phyloP scores from a whole-genome alignment of 37 sponge, comb jelly and placozoan species.

The Axinella damicornis region DNA sequence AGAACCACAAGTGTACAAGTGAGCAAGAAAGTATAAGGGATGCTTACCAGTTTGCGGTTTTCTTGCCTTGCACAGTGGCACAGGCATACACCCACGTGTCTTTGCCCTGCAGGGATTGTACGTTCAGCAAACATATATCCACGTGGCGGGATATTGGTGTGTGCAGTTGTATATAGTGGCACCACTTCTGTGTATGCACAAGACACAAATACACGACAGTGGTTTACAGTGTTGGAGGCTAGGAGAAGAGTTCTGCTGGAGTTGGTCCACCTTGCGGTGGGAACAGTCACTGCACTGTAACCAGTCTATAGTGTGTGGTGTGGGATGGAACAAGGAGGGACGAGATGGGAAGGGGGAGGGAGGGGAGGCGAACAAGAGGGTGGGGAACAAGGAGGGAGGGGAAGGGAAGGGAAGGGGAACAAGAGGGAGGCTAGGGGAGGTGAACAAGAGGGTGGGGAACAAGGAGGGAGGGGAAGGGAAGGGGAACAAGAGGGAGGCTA shows the following conservation, averaged over 20 bases:
- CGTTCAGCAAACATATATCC: not conserved
- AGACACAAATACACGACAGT: not conserved
- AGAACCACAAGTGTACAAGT: slow-evolving; percentile 32
- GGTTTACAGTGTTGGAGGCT: slow-evolving; percentile 44
- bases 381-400: not conserved
- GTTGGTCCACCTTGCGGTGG: not conserved
- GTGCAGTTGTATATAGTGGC: too few species aligned
- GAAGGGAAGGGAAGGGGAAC: not conserved
- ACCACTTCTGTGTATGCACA: not conserved
- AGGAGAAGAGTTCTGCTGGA: not conserved
- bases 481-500: too few species aligned
- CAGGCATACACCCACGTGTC: slow-evolving; percentile 26
- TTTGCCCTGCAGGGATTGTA: not conserved
- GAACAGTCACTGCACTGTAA: not conserved
- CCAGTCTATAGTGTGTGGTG: not conserved
- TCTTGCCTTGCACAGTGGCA: not conserved
- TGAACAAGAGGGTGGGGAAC: too few species aligned
- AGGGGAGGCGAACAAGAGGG: not conserved
- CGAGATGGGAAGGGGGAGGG: not conserved
- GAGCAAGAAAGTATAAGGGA: not conserved
- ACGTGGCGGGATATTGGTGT: too few species aligned
- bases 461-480: not conserved
- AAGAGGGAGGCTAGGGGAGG: not conserved
- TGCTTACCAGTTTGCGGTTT: not conserved
- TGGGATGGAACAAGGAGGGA: too few species aligned